Percentiles rank a stretch among this genome's conserved stretches.
Conservation (phyloP, 2,888 invertebrate genomes). For the Galeruca laticollis region DNA sequence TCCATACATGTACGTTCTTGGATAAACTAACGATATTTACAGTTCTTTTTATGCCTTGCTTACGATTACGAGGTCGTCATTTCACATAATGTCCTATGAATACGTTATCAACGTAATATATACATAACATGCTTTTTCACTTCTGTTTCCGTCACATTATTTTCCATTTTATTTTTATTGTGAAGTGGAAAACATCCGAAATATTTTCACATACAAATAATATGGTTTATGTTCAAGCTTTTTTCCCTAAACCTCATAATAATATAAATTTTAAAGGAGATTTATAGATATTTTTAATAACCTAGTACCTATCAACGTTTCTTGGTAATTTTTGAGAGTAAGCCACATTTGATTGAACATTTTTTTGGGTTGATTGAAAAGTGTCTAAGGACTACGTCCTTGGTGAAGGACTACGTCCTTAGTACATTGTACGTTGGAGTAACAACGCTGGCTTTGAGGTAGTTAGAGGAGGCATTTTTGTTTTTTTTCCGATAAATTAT, state of each 20-base stretch:
- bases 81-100: conserved; percentile 63
- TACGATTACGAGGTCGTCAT: conserved; percentile 62
- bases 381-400: too few species aligned
- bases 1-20: conserved; percentile 48
- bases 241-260: background rate
- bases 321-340: too few species aligned
- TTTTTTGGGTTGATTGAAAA: too few species aligned
- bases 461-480: too few species aligned
- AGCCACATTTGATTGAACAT: too few species aligned
- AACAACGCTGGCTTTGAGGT: too few species aligned
- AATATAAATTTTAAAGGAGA: too few species aligned
- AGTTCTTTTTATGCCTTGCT: conserved; percentile 62
- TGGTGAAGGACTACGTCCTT: too few species aligned
- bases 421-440: too few species aligned
- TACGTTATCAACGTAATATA: conserved; percentile 58
- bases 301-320: too few species aligned
- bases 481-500: too few species aligned
- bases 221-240: background rate
- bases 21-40: conserved; percentile 61
- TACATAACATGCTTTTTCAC: conserved; percentile 61
- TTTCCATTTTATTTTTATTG: conserved; percentile 32
- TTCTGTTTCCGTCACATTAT: conserved; percentile 58
- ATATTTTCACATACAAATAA: background rate
- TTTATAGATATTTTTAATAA: too few species aligned
- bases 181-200: conserved; percentile 1